Percentiles rank a stretch among this genome's conserved stretches.
These are phyloP conservation scores for Eupeodes corollae DNA, from an alignment of 1,140 invertebrate species.

Conservation along the genomic window DNA sequence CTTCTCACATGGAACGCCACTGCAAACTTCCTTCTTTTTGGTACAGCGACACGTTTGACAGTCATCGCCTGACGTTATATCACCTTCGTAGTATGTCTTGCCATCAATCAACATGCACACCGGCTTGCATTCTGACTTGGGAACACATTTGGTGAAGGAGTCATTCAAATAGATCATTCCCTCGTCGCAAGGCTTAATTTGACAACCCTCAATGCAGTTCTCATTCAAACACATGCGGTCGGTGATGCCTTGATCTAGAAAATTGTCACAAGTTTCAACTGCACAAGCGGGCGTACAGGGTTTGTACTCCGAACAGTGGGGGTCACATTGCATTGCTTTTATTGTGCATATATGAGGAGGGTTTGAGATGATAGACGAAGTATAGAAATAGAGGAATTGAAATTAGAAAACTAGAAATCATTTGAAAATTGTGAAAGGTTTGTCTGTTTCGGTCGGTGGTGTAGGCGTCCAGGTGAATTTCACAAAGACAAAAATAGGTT, in stretches of 20 bases:
- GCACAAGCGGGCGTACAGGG: conserved; percentile 73
- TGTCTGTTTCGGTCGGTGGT: too few relatives aligned
- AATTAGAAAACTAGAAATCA: background rate
- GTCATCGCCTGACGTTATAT: conserved; percentile 56
- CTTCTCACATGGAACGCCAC: conserved; percentile 50
- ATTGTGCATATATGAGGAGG: too few relatives aligned
- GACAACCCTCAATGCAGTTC: conserved; percentile 60
- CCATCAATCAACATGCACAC: conserved; percentile 55
- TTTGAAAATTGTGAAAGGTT: background rate
- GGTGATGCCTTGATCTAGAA: conserved; percentile 46
- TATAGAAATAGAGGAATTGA: background rate
- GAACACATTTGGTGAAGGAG: conserved; percentile 58
- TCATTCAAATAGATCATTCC: conserved; percentile 59
- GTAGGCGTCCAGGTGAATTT: too few relatives aligned
- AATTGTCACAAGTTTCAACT: conserved; percentile 70
- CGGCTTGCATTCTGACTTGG: conserved; percentile 55
- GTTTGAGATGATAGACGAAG: too few relatives aligned
- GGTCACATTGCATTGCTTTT: conserved; percentile 76
- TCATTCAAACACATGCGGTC: conserved; percentile 56
- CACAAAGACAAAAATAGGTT: too few relatives aligned
- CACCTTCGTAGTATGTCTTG: conserved; percentile 60
- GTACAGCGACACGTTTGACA: conserved; percentile 67
- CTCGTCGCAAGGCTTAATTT: conserved; percentile 53
- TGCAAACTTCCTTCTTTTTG: conserved; percentile 53
- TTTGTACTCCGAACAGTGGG: conserved; percentile 62